These are phyloP conservation scores for Agrochola circellaris DNA, from an alignment of 2,888 invertebrate genomes.

Conservation along the genomic window DNA sequence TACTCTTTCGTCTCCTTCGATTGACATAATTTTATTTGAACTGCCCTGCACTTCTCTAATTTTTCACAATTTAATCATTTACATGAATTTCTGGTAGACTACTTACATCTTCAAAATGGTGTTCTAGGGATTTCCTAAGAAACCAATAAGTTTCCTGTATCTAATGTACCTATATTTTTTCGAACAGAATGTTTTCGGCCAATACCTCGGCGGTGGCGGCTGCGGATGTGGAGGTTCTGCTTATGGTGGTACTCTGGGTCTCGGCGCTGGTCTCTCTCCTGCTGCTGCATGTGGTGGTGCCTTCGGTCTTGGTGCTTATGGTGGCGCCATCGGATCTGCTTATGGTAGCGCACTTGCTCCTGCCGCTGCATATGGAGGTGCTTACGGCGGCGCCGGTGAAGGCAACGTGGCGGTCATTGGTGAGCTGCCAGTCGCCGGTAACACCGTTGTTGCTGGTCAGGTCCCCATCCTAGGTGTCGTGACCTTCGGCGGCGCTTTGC, in stretches of 20 bases:
- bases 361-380: neutral
- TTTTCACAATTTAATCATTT: too few relatives aligned
- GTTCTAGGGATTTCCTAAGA: neutral
- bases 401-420: conserved; percentile 72
- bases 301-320: neutral
- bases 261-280: neutral
- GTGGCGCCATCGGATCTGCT: too few relatives aligned
- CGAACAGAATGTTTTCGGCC: neutral
- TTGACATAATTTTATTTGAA: too few relatives aligned
- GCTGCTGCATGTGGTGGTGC: neutral
- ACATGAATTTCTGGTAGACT: too few relatives aligned
- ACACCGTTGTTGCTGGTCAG: conserved; percentile 46
- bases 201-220: neutral
- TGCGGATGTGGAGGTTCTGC: neutral
- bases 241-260: neutral
- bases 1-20: too few relatives aligned
- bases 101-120: too few relatives aligned
- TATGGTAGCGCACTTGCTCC: neutral
- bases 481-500: conserved; percentile 16
- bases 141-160: neutral
- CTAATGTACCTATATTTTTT: neutral
- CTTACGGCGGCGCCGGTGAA: conserved; percentile 63
- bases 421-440: conserved; percentile 58
- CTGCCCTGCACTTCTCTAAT: too few relatives aligned
- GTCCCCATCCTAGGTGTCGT: conserved; percentile 74